phyloP scores from a whole-genome alignment of 1,140 invertebrate species.

The Latrodectus geometricus region DNA sequence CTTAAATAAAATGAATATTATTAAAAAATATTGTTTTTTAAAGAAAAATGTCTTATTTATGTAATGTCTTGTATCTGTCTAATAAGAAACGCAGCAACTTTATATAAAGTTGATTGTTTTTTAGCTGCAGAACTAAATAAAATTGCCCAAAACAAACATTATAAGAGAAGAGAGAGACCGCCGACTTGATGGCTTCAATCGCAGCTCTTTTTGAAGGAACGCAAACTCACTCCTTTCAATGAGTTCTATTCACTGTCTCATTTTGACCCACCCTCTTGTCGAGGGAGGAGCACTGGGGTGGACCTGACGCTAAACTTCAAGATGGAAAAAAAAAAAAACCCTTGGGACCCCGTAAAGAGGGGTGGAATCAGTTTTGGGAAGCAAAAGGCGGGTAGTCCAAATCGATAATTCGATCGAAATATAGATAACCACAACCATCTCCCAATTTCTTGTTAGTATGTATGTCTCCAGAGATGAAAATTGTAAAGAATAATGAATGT shows the following conservation, averaged over 20 bases:
- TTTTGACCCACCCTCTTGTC: constrained; percentile 6
- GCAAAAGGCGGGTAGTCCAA: not conserved
- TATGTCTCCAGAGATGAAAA: not conserved
- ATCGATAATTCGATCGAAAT: constrained; percentile 1
- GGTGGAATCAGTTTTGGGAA: not conserved
- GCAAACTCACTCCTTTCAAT: not conserved
- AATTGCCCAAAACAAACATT: constrained; percentile 20
- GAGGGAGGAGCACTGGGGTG: not conserved
- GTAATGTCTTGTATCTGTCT: no score
- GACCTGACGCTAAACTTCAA: not conserved
- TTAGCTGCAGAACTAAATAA: not conserved
- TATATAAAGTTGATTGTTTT: no score
- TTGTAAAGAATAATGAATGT: not conserved
- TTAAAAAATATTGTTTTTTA: no score
- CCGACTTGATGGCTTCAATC: constrained; percentile 27
- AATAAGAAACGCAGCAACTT: no score
- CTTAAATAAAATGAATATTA: no score
- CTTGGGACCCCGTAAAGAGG: not conserved
- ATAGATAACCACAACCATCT: not conserved
- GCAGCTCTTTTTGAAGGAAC: constrained; percentile 12
- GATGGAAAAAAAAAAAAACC: not conserved
- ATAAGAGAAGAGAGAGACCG: not conserved
- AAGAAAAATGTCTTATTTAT: no score
- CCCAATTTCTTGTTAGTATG: not conserved
- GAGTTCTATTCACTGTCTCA: constrained; percentile 11